phyloP scores from a whole-genome alignment of 2,113 vertebrate species.

The Aegithalos caudatus region DNA sequence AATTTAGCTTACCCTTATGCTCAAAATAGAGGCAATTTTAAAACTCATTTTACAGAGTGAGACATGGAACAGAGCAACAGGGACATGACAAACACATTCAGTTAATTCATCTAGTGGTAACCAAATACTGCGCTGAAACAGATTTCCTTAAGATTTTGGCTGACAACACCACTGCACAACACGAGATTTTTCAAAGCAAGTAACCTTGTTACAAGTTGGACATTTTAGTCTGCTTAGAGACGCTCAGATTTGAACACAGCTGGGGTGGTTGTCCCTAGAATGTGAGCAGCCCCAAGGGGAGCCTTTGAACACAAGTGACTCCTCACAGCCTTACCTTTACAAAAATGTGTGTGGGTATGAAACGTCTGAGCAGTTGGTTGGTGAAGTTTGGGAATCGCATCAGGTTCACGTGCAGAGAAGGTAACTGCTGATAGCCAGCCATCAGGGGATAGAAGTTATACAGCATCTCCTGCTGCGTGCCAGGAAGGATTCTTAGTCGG shows the following conservation, averaged over 20 bases:
- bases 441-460: constrained; percentile 98
- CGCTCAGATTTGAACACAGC: background rate
- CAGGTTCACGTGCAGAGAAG: constrained; percentile 86
- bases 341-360: constrained; percentile 92
- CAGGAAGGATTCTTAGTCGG: constrained; percentile 90
- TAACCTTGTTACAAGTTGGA: background rate
- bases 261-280: background rate
- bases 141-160: background rate
- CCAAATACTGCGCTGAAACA: background rate
- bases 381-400: constrained; percentile 82
- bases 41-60: background rate
- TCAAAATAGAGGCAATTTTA: background rate
- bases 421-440: constrained; percentile 94
- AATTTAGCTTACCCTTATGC: background rate
- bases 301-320: background rate
- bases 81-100: background rate
- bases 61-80: background rate
- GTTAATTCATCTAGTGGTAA: background rate
- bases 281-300: background rate
- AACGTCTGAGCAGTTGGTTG: constrained; percentile 83
- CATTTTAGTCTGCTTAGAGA: background rate
- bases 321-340: constrained; percentile 83
- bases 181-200: background rate
- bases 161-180: background rate
- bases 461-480: constrained; percentile 88